Base-by-base conservation (phyloP, 2,888 invertebrate genomes). In the Criorhina ranunculi region DNA sequence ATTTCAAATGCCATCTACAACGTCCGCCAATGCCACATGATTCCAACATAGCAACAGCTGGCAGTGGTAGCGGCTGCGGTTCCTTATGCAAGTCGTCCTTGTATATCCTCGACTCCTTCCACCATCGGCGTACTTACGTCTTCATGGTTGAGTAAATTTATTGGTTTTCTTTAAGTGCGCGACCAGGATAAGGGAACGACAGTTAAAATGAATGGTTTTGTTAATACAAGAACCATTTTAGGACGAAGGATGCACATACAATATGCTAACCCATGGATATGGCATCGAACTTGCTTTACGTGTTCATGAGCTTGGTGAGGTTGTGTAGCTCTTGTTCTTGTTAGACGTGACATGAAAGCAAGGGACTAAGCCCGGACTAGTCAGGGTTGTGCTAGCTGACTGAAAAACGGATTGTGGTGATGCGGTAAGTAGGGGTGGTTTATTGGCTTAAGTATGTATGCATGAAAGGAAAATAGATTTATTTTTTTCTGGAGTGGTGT, bases 151-250 rank as follows among this genome's bases (percentile, higher is more conserved):
- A 69, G 78, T 49, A 62, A 78, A 78, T 78, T 78, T 78, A 78
- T 78, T 78, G 70, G 60, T 62, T 78, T 70, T 70, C 78, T 55
- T 70, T 78, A 70, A 70, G 78, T 78, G 53, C 69, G 78, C 78
- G 69, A 78, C 78, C 60, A 76, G 78, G 78, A 70, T 69, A 78
- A 78, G 62, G 70, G 62, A 78, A 35, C 62, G 78, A 78, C 70
- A 78, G 70, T 62, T 70, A 70, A 70, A 78, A 78, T 62, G 69
- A 70, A 78, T 78, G 62, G 69, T 70, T 78, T 78, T 51, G 77
- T 69, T 77, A 77, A 77, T 59, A 62, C 77, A 69, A 67, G 59
- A n/a, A 42, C 46, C 53, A 42, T 53, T 77, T 67, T 69, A 29
- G 35, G 15, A 55, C 60, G 69, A 60, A 69, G 12, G 53, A 69